phyloP scores from a whole-genome alignment of 2,888 invertebrate species.

The Omphaloscelis lunosa region DNA sequence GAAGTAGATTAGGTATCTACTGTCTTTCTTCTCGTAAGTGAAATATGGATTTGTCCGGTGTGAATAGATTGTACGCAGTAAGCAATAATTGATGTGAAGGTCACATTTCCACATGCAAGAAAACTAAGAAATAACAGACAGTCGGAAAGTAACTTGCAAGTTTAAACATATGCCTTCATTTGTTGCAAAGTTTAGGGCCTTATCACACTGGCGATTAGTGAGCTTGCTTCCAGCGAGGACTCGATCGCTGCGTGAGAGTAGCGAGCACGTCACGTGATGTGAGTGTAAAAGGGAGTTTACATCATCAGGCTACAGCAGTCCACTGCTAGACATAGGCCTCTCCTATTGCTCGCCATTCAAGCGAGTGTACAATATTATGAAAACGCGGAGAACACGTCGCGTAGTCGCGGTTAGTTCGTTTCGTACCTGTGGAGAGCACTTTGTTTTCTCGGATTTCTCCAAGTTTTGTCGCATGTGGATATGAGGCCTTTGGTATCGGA shows the following conservation, averaged over 20 bases:
- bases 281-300: neutral
- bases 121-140: neutral
- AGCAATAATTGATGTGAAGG: neutral
- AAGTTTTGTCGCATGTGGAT: neutral
- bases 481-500: too few relatives aligned
- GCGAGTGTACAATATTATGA: too few relatives aligned
- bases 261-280: neutral
- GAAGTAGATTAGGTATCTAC: neutral
- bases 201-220: neutral
- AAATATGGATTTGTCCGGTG: neutral
- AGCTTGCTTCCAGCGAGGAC: too few relatives aligned
- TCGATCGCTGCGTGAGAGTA: neutral
- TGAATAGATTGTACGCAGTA: neutral
- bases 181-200: neutral
- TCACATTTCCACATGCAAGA: neutral
- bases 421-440: too few relatives aligned
- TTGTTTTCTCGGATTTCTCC: neutral
- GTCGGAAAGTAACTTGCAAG: neutral
- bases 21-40: neutral
- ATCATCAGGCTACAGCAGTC: neutral
- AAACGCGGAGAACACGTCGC: neutral
- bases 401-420: too few relatives aligned
- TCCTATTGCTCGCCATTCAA: neutral
- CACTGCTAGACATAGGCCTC: neutral
- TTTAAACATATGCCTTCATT: neutral